A percentile compares a stretch with the other conserved stretches of the same genome.
Evolutionary conservation across 2,888 invertebrate species (phyloP).

Genomic region (Xiphydria camelus): DNA sequence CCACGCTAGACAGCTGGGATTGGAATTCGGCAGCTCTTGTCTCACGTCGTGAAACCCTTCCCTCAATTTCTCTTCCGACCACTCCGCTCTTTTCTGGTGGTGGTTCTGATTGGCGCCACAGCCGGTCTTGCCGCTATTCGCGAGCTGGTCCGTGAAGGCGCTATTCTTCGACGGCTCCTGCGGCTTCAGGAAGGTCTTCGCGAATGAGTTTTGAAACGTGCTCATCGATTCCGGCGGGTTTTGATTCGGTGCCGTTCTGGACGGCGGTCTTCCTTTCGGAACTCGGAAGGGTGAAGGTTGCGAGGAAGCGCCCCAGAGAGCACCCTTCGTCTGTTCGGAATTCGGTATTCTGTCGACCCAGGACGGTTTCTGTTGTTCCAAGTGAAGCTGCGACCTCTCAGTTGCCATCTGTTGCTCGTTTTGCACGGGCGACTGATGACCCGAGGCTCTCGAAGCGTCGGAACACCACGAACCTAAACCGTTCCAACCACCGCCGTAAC

Average conservation of each 20-base stretch:
- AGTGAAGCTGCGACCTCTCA: constrained; percentile 1
- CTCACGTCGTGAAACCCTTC: constrained; percentile 42
- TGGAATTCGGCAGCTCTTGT: constrained; percentile 39
- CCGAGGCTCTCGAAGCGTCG: constrained; percentile 23
- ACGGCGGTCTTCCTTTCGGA: constrained; percentile 68
- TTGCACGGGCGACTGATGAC: constrained; percentile 21
- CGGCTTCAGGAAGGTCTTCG: constrained; percentile 65
- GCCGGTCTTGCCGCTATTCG: constrained; percentile 26
- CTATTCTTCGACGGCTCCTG: constrained; percentile 63
- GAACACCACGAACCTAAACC: constrained; percentile 33
- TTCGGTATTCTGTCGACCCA: constrained; percentile 22
- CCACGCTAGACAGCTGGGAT: constrained; percentile 42
- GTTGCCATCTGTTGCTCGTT: constrained; percentile 23
- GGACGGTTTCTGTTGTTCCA: constrained; percentile 28
- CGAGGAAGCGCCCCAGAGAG: constrained; percentile 38
- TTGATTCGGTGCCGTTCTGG: constrained; percentile 61
- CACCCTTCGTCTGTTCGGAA: constrained; percentile 25
- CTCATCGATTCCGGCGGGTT: constrained; percentile 59
- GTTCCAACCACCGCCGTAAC: constrained; percentile 36
- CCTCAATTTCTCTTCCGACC: constrained; percentile 42
- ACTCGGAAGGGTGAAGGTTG: constrained; percentile 67
- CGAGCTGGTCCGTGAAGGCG: constrained; percentile 36
- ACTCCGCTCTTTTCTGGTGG: constrained; percentile 37
- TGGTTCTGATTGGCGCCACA: constrained; percentile 20
- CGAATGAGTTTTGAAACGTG: constrained; percentile 52